Base-by-base conservation (phyloP, 30 jellyfish, hydroid and myxozoan genomes). In the Nemopilema nomurai region DNA sequence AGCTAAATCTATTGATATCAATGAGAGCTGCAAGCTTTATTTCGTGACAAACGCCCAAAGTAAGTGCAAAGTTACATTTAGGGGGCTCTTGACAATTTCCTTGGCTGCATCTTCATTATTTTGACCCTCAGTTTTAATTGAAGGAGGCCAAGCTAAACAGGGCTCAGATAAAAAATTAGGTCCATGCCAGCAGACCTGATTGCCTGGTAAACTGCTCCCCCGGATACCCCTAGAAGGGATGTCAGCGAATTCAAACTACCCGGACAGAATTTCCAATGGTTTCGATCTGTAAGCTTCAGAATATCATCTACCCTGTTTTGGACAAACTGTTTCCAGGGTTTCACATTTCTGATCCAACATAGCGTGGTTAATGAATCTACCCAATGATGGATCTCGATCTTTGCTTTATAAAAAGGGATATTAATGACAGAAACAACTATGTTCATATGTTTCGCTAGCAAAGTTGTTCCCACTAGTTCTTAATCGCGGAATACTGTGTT, bases 401-500 rank as follows among this genome's bases (percentile, higher is more conserved):
- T 41, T 41, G 57, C 57, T 13, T 13, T 41, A 41, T 41, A 41
- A 41, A 41, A 41, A 41, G 57, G 57, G 57, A 41, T 41, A 13
- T 41, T 41, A 41, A 41, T 41, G 57, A 41, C 57, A 41, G 57
- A 41, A 41, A 41, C 57, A 17, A 79, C 8, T 16, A 84, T 4
- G 25, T 79, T 28, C 24, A 79, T 83, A 26, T 26, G 49, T 32
- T 65, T 79, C 9, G 89, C 82, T 21, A 79, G 66, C 33, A 52
- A 51, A 6, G 49, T 31, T n/a, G 87, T 80, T n/a, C 87, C 87
- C 66, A 28, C 16, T 17, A 76, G 62, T 51, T 76, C 87, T 41
- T 41, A 76, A 76, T 20, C 87, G 41, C 77, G 87, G 87, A 25
- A 76, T 51, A 52, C 76, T 76, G 16, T 41, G 89, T n/a, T 19